Conservation (phyloP, 2,888 invertebrate species). For the Crioceris asparagi region DNA sequence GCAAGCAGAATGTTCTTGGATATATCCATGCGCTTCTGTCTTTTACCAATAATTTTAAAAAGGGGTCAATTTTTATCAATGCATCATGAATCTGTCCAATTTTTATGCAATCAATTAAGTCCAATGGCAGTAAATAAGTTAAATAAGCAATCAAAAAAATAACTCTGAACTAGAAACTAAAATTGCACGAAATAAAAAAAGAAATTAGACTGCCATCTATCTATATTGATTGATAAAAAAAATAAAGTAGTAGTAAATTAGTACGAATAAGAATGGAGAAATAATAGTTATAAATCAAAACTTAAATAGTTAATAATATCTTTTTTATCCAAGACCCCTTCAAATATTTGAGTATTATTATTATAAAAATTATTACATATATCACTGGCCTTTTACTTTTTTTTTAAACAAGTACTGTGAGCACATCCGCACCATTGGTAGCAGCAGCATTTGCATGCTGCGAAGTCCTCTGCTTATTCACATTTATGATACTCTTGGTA, state of each 20-base stretch:
- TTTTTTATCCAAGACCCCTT: no score
- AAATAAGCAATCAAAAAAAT: conserved; percentile 6
- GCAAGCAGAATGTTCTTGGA: no score
- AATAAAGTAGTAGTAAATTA: neutral
- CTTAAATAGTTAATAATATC: neutral
- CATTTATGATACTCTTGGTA: conserved; percentile 61
- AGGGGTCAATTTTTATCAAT: neutral
- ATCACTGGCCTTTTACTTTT: conserved; percentile 27
- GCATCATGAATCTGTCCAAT: neutral
- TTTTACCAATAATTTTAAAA: no score
- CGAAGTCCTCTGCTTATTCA: conserved; percentile 40
- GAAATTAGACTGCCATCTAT: conserved; percentile 11
- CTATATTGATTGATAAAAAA: neutral
- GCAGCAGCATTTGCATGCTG: conserved; percentile 28
- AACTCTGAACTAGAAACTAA: conserved; percentile 16
- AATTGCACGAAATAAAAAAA: conserved; percentile 21
- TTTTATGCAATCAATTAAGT: conserved; percentile 6
- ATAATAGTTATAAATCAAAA: neutral
- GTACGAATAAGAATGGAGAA: neutral
- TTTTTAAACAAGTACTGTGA: conserved; percentile 45
- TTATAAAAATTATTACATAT: conserved; percentile 13
- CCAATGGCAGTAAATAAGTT: conserved; percentile 7
- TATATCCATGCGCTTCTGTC: no score
- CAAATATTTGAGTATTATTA: neutral
- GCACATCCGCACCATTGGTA: conserved; percentile 38